Conservation (phyloP, 2,113 vertebrate genomes). For the Myanophis thanlyinensis region DNA sequence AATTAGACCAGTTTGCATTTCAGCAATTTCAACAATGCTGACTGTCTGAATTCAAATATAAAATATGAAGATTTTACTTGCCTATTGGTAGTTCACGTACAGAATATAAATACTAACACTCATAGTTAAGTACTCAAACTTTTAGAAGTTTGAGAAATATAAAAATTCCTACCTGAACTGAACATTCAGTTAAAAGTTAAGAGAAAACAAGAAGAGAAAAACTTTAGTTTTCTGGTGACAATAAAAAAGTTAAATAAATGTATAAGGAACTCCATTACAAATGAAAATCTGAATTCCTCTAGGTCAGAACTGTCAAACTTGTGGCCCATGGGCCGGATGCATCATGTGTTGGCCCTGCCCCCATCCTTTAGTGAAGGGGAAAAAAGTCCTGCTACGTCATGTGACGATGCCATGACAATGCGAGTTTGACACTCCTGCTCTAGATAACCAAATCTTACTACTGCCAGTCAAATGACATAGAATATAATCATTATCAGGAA, state of each 20-base stretch:
- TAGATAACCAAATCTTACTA: background rate
- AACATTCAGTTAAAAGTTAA: background rate
- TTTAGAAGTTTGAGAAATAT: background rate
- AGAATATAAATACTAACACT: background rate
- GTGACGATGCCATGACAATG: no score
- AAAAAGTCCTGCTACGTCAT: no score
- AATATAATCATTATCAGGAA: background rate
- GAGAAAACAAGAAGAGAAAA: background rate
- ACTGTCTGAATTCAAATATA: background rate
- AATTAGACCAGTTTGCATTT: background rate
- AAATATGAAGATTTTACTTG: background rate
- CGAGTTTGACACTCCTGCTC: no score
- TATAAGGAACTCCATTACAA: background rate
- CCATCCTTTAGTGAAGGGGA: no score
- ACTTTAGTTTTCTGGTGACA: background rate
- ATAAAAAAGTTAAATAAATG: background rate
- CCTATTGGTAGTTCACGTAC: background rate
- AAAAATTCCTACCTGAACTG: background rate
- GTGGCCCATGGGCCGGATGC: no score
- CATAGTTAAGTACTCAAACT: background rate
- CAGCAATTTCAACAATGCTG: background rate
- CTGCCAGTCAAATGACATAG: background rate
- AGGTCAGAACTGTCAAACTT: no score
- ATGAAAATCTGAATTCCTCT: background rate
- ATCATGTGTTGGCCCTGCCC: no score